These are phyloP conservation scores for Sminthurinus aureus DNA, from an alignment of 2,888 invertebrate species.

Conservation along the genomic window DNA sequence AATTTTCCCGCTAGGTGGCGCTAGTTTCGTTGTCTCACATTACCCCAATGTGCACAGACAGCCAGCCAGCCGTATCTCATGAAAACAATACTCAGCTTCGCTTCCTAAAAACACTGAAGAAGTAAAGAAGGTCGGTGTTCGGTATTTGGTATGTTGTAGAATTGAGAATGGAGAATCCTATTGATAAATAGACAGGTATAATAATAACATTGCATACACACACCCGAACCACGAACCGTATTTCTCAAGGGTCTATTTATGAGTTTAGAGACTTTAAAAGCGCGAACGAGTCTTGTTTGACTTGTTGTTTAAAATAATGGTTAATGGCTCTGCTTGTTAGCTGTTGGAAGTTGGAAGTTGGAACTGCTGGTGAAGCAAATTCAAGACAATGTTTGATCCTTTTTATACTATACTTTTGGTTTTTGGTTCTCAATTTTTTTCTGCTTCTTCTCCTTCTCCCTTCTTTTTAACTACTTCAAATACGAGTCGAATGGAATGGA, in stretches of 20 bases:
- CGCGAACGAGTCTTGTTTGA: slow-evolving; percentile 34
- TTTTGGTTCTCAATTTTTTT: neutral
- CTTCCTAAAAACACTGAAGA: neutral
- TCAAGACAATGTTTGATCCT: neutral
- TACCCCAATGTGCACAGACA: too few species aligned
- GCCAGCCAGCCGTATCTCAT: too few species aligned
- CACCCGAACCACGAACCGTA: too few species aligned
- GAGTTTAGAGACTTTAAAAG: slow-evolving; percentile 31
- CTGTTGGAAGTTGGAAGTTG: neutral
- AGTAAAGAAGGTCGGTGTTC: neutral
- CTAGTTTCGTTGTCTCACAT: too few species aligned
- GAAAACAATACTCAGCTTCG: too few species aligned
- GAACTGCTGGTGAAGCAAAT: neutral
- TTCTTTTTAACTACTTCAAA: too few species aligned
- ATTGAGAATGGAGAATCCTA: neutral
- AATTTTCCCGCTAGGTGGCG: too few species aligned
- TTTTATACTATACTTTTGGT: neutral
- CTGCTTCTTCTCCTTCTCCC: too few species aligned
- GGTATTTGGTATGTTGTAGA: neutral
- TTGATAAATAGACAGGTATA: slow-evolving; percentile 18
- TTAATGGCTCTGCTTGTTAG: too few species aligned
- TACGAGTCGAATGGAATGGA: neutral
- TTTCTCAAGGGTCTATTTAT: neutral
- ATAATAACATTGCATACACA: too few species aligned
- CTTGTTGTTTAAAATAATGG: slow-evolving; percentile 26